Evolutionary conservation across 2,113 vertebrate genomes (phyloP).

Genomic region (Podarcis muralis): DNA sequence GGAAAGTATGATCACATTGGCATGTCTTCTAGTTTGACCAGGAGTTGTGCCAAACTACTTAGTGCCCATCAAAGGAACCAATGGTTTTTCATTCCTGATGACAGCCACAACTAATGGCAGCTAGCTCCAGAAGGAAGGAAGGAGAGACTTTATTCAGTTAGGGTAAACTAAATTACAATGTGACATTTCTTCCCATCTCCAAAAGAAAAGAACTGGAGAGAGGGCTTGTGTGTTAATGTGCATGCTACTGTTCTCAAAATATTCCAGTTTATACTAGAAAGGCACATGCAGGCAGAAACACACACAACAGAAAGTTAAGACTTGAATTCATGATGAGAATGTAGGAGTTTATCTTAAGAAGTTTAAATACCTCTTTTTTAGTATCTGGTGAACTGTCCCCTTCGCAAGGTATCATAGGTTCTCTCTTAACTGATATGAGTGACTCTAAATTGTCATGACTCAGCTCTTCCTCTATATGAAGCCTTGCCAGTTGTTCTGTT

Average conservation of each 20-base stretch:
- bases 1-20: not conserved
- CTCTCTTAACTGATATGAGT: slow-evolving; percentile 56
- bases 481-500: slow-evolving; percentile 69
- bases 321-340: slow-evolving; percentile 22
- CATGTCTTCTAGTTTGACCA: not conserved
- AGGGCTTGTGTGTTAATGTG: not conserved
- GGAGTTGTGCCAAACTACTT: not conserved
- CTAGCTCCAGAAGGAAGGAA: slow-evolving; percentile 11
- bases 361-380: slow-evolving; percentile 82
- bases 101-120: not conserved
- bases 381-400: slow-evolving; percentile 58
- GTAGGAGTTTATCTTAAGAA: slow-evolving; percentile 42
- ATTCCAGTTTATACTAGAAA: not conserved
- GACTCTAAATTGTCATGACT: slow-evolving; percentile 40
- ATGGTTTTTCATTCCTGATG: not conserved
- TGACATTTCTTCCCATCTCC: not conserved
- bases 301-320: slow-evolving; percentile 23
- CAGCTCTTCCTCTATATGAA: slow-evolving; percentile 86
- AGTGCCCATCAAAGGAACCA: not conserved
- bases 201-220: not conserved
- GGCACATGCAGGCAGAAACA: slow-evolving; percentile 5
- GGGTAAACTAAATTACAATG: rapidly evolving
- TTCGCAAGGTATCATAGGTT: slow-evolving; percentile 66
- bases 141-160: not conserved
- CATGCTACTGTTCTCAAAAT: not conserved